These are phyloP conservation scores for Dryobota labecula DNA, from an alignment of 2,888 invertebrate genomes.

Conservation along the genomic window DNA sequence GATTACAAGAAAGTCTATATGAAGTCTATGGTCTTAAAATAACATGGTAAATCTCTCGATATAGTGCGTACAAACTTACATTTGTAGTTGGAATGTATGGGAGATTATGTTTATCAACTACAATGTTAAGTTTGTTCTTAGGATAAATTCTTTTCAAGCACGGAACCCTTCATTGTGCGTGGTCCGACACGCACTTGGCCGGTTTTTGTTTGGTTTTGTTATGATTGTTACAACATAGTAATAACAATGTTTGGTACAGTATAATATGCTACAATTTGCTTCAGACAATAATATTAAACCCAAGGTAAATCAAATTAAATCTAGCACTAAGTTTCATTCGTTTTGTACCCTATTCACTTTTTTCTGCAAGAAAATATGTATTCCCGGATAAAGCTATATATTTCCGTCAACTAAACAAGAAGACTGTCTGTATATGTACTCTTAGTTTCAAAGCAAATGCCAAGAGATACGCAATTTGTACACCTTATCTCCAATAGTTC, in stretches of 20 bases:
- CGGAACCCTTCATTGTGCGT: too few species aligned
- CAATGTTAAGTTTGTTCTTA: too few species aligned
- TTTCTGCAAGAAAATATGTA: slow-evolving; percentile 4
- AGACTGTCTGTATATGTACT: neutral
- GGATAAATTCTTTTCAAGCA: too few species aligned
- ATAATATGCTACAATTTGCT: slow-evolving; percentile 1
- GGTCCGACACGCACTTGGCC: neutral
- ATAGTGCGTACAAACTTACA: too few species aligned
- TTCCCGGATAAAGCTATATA: slow-evolving; percentile 3
- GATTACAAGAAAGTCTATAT: too few species aligned
- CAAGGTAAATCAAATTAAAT: slow-evolving; percentile 22
- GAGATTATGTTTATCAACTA: too few species aligned
- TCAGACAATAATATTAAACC: slow-evolving; percentile 12
- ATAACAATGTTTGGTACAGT: slow-evolving; percentile 13
- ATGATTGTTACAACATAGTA: slow-evolving; percentile 9
- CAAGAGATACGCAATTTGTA: slow-evolving; percentile 24
- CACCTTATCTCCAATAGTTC: slow-evolving; percentile 29
- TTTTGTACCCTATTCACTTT: slow-evolving; percentile 12
- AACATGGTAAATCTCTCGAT: too few species aligned
- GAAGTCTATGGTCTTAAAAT: too few species aligned
- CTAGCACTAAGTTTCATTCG: slow-evolving; percentile 13
- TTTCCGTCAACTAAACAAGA: slow-evolving; percentile 29
- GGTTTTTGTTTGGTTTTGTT: slow-evolving; percentile 19
- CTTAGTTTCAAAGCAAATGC: slow-evolving; percentile 24
- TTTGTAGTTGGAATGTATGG: too few species aligned